phyloP scores from a whole-genome alignment of 2,797 vertebrate species.

The Darevskia nairensis region DNA sequence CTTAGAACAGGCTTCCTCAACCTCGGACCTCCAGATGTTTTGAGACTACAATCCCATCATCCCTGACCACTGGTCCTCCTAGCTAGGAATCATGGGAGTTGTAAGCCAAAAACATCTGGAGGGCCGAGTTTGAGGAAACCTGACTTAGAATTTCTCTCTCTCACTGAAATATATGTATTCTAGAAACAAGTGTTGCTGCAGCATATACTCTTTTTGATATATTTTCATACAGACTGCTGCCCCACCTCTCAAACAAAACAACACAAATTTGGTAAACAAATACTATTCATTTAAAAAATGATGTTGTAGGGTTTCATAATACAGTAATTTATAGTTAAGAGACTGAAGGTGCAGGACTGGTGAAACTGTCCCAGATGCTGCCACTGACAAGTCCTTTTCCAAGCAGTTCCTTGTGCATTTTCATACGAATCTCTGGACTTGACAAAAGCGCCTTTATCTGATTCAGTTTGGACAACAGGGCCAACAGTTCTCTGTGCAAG shows the following conservation, averaged over 20 bases:
- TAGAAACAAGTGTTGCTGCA: slow-evolving; percentile 34
- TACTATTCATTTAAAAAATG: slow-evolving; percentile 44
- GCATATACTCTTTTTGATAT: slow-evolving; percentile 5
- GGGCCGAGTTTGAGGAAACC: no score
- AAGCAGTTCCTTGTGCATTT: slow-evolving; percentile 80
- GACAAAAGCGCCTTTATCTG: slow-evolving; percentile 82
- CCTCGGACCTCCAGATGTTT: no score
- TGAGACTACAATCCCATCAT: no score
- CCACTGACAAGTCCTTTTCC: slow-evolving; percentile 63
- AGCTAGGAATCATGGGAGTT: no score
- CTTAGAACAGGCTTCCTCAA: no score
- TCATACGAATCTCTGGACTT: slow-evolving; percentile 77
- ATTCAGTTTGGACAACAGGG: slow-evolving; percentile 77
- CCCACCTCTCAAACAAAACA: neutral
- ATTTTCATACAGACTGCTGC: neutral
- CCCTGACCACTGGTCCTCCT: no score
- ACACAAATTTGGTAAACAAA: slow-evolving; percentile 49
- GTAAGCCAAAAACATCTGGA: no score
- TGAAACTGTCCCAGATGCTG: slow-evolving; percentile 49
- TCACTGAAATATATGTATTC: slow-evolving; percentile 13
- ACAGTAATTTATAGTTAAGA: slow-evolving; percentile 48
- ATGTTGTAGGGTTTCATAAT: slow-evolving; percentile 31
- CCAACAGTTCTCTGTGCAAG: slow-evolving; percentile 76
- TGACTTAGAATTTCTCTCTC: neutral
- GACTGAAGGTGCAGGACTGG: slow-evolving; percentile 45